A percentile compares a stretch with the other conserved stretches of the same genome.
These are phyloP conservation scores for Aphidius gifuensis DNA, from an alignment of 1,140 invertebrate genomes.

Conservation along the genomic window DNA sequence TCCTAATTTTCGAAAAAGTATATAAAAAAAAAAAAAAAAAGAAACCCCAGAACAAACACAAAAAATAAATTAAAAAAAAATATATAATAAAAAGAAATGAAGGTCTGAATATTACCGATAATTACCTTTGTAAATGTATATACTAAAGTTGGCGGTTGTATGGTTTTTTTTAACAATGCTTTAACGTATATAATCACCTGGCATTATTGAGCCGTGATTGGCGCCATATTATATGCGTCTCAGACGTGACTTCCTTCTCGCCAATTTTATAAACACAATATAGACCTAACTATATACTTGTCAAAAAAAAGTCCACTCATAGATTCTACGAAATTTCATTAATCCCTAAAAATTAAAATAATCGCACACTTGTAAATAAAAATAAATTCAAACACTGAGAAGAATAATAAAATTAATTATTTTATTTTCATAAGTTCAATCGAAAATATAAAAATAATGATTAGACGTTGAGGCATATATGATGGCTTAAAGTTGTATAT, in stretches of 20 bases:
- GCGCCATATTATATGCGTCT: constrained; percentile 25
- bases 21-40: constrained; percentile 32
- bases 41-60: no score
- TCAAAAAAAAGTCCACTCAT: not conserved
- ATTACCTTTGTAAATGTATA: constrained; percentile 35
- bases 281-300: not conserved
- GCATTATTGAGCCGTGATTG: constrained; percentile 30
- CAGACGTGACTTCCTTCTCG: constrained; percentile 10
- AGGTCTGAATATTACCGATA: constrained; percentile 40
- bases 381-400: no score
- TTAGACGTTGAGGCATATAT: no score
- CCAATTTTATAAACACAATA: not conserved
- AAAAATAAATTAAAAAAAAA: no score
- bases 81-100: no score
- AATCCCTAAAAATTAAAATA: no score
- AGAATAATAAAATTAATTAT: no score
- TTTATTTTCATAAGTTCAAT: no score
- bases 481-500: no score
- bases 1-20: constrained; percentile 39
- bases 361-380: no score
- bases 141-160: no score
- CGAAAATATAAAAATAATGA: no score
- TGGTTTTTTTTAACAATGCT: constrained; percentile 9
- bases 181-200: constrained; percentile 31
- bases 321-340: not conserved